Percentiles rank a stretch among this genome's conserved stretches.
These are phyloP conservation scores for Lycodopsis pacificus DNA, from an alignment of 2,797 vertebrate species.

Conservation along the genomic window DNA sequence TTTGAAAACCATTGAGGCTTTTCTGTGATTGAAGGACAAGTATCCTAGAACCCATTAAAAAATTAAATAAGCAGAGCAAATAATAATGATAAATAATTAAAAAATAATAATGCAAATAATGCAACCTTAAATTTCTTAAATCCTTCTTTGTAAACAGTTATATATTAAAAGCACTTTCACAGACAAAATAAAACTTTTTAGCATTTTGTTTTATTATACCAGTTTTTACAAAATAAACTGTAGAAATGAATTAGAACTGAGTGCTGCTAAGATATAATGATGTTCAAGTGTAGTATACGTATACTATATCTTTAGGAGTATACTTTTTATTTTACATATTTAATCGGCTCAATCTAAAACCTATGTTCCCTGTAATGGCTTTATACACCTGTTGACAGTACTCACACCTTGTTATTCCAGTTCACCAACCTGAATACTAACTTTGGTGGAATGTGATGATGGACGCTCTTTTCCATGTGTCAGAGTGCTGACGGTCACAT, in stretches of 20 bases:
- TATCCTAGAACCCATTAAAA: background rate
- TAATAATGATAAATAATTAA: background rate
- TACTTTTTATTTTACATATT: background rate
- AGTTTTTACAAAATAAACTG: background rate
- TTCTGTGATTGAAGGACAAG: background rate
- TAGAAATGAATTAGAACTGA: background rate
- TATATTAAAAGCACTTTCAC: no score
- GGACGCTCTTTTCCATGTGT: background rate
- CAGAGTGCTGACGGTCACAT: slow-evolving; percentile 20
- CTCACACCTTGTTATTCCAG: background rate
- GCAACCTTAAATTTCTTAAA: background rate
- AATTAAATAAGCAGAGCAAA: background rate
- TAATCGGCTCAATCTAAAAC: background rate
- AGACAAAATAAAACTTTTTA: background rate
- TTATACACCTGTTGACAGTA: background rate
- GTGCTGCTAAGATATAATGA: background rate
- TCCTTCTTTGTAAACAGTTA: background rate
- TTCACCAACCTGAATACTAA: background rate
- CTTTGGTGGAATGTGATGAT: slow-evolving; percentile 1
- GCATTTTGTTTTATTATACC: background rate
- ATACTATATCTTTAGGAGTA: background rate
- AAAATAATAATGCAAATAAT: background rate
- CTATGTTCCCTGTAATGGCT: background rate
- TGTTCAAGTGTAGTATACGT: background rate
- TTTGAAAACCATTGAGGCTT: background rate